Conservation (phyloP, 2,797 vertebrate genomes). For the Antrozous pallidus region DNA sequence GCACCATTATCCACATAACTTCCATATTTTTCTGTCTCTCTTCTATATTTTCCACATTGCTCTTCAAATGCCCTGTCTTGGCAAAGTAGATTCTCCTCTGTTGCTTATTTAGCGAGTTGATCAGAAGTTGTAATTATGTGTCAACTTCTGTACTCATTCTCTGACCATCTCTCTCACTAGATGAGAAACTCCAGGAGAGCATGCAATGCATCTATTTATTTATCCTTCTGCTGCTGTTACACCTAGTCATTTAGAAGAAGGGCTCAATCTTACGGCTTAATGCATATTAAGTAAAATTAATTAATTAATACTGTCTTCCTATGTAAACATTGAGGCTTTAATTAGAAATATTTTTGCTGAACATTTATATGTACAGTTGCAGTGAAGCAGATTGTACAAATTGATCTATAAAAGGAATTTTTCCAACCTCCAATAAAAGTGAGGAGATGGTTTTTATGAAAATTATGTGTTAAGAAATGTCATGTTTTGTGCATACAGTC, state of each 20-base stretch:
- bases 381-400: neutral
- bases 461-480: conserved; percentile 31
- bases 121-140: neutral
- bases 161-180: neutral
- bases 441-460: neutral
- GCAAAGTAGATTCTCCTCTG: neutral
- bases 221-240: neutral
- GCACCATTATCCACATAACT: neutral
- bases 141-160: neutral
- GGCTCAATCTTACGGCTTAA: neutral
- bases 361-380: conserved; percentile 14
- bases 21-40: neutral
- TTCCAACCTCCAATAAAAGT: neutral
- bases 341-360: neutral
- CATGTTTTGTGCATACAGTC: conserved; percentile 5
- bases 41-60: neutral
- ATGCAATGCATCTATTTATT: neutral
- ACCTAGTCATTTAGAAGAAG: neutral
- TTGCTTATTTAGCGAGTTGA: neutral
- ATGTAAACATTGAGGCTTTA: neutral
- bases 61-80: neutral
- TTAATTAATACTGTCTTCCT: neutral
- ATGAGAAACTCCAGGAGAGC: neutral
- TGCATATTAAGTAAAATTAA: conserved; percentile 6
- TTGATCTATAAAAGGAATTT: neutral